Evolutionary conservation across 2,113 vertebrate species (phyloP).

Genomic region (Sturnus vulgaris): DNA sequence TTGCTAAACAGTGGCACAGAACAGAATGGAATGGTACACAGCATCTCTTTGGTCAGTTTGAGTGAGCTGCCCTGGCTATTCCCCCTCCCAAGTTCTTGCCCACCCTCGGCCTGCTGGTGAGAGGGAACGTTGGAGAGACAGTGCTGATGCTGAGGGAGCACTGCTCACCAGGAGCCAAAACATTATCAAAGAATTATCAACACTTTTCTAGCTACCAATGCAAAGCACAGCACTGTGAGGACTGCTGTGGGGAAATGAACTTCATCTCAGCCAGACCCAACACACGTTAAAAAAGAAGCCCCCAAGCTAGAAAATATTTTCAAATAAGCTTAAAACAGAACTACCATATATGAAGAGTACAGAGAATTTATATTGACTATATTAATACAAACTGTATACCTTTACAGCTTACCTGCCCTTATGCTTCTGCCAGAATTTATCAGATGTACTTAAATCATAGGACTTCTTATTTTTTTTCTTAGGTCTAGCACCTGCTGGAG

Average conservation of each 20-base stretch:
- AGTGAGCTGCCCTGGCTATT: not conserved
- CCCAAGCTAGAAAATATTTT: not conserved
- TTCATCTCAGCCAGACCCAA: not conserved
- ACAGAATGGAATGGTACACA: not conserved
- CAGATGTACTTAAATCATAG: slow-evolving; percentile 91
- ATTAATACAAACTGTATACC: not conserved
- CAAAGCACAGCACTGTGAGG: not conserved
- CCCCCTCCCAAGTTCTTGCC: not conserved
- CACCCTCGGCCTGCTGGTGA: not conserved
- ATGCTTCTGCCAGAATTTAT: slow-evolving; percentile 98
- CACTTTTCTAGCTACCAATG: not conserved
- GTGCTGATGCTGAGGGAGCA: fast-evolving
- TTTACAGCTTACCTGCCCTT: slow-evolving; percentile 88
- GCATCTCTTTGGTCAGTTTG: not conserved
- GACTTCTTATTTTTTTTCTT: slow-evolving; percentile 95
- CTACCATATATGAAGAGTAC: not conserved
- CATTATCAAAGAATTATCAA: not conserved
- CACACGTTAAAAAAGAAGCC: not conserved
- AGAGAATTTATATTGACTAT: not conserved
- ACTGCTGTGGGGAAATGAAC: not conserved
- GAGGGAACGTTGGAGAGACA: not conserved
- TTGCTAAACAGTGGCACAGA: not conserved
- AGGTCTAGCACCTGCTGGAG: slow-evolving; percentile 90
- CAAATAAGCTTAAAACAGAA: not conserved
- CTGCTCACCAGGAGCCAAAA: not conserved